These are phyloP conservation scores for Platyura marginata DNA, from an alignment of 1,140 invertebrate species.

Conservation along the genomic window DNA sequence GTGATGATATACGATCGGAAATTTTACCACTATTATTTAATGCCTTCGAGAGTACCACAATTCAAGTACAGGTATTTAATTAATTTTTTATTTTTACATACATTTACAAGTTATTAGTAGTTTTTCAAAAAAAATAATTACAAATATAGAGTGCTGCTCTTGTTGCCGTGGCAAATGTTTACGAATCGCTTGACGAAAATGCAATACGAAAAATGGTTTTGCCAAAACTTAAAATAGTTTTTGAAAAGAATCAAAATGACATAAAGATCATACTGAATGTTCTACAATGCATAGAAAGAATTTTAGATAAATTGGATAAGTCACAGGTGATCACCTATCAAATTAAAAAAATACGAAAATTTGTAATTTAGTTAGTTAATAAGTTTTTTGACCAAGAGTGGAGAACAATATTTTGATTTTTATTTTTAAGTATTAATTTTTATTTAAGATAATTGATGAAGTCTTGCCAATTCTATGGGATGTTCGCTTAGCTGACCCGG, in stretches of 20 bases:
- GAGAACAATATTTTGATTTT: background rate
- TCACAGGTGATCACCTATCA: conserved; percentile 34
- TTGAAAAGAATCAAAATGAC: conserved; percentile 68
- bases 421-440: background rate
- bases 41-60: conserved; percentile 77
- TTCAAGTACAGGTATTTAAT: conserved; percentile 85
- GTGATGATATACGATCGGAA: conserved; percentile 60
- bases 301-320: conserved; percentile 68
- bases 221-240: conserved; percentile 71
- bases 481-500: conserved; percentile 70
- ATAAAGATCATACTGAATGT: conserved; percentile 58
- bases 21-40: conserved; percentile 76
- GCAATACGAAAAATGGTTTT: conserved; percentile 66
- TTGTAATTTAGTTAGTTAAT: no score
- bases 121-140: no score
- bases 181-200: conserved; percentile 67
- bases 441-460: conserved; percentile 59
- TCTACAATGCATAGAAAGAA: conserved; percentile 55
- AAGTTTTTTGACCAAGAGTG: no score
- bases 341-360: no score
- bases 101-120: no score
- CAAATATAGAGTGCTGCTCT: conserved; percentile 73
- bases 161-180: conserved; percentile 69
- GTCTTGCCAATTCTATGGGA: conserved; percentile 81
- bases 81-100: no score